These are phyloP conservation scores for Oegoconia quadripuncta DNA, from an alignment of 2,888 invertebrate genomes.

Conservation along the genomic window DNA sequence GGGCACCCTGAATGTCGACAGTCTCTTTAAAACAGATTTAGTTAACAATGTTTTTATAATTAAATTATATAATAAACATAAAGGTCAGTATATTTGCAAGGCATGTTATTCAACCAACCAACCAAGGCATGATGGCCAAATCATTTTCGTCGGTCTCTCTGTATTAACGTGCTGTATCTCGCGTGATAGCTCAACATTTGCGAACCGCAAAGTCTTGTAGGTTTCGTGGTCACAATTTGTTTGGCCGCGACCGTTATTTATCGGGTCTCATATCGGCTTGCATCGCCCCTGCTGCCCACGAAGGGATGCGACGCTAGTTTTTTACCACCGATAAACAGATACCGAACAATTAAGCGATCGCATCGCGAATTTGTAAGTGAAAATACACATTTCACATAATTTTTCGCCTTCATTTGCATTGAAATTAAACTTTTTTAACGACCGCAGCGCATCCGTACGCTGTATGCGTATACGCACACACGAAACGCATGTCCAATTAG, in stretches of 20 bases:
- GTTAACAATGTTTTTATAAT: too few species aligned
- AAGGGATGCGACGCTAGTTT: conserved; percentile 64
- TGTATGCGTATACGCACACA: conserved; percentile 63
- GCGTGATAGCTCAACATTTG: conserved; percentile 42
- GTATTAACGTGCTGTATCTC: conserved; percentile 20
- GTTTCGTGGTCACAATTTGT: conserved; percentile 39
- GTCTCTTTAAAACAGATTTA: too few species aligned
- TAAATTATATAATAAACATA: too few species aligned
- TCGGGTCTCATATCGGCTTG: conserved; percentile 40
- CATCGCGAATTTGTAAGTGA: conserved; percentile 56
- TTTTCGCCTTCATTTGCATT: conserved; percentile 62
- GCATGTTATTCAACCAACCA: too few species aligned
- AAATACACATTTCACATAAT: conserved; percentile 52
- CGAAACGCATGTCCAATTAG: conserved; percentile 62
- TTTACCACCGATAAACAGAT: conserved; percentile 50
- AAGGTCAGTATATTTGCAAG: too few species aligned
- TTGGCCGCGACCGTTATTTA: conserved; percentile 36
- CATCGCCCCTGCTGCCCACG: conserved; percentile 29
- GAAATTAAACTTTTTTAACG: conserved; percentile 61
- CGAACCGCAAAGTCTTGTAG: conserved; percentile 27
- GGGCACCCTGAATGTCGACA: too few species aligned
- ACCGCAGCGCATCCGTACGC: conserved; percentile 34
- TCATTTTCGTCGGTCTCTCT: too few species aligned
- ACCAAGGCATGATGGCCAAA: too few species aligned
- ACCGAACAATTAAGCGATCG: conserved; percentile 55